phyloP scores from a whole-genome alignment of 2,113 vertebrate genomes.

The Amphiprion percula region DNA sequence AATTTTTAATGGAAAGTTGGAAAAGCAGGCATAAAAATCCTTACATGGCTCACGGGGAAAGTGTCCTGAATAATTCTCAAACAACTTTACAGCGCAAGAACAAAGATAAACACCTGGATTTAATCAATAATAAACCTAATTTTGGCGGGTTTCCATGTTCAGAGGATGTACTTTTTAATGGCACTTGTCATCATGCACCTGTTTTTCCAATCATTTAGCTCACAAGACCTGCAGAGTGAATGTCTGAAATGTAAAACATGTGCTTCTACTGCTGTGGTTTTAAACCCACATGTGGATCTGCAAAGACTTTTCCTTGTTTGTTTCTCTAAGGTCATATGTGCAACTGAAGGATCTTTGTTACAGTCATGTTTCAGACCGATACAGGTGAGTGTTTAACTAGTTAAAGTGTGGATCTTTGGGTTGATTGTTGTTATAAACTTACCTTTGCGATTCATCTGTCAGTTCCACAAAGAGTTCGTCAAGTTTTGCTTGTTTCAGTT shows the following conservation, averaged over 20 bases:
- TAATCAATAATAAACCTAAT: too few relatives aligned
- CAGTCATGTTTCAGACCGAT: background rate
- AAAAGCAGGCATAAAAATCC: background rate
- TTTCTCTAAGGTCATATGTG: background rate
- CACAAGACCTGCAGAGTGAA: background rate
- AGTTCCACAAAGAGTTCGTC: too few relatives aligned
- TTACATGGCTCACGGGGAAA: background rate
- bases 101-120: too few relatives aligned
- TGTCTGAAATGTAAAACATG: background rate
- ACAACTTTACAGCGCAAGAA: background rate
- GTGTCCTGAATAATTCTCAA: background rate
- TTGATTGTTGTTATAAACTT: too few relatives aligned
- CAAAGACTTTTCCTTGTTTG: background rate
- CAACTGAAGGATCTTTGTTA: background rate
- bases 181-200: background rate
- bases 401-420: background rate
- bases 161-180: background rate
- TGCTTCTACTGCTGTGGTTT: background rate
- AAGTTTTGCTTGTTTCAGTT: conserved; percentile 1
- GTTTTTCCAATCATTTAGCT: conserved; percentile 15
- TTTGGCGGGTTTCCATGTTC: background rate
- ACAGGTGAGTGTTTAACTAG: conserved; percentile 19
- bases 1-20: conserved; percentile 10
- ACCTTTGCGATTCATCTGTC: too few relatives aligned
- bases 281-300: background rate